phyloP scores from a whole-genome alignment of 2,797 vertebrate species.

The Carcharodon carcharias region DNA sequence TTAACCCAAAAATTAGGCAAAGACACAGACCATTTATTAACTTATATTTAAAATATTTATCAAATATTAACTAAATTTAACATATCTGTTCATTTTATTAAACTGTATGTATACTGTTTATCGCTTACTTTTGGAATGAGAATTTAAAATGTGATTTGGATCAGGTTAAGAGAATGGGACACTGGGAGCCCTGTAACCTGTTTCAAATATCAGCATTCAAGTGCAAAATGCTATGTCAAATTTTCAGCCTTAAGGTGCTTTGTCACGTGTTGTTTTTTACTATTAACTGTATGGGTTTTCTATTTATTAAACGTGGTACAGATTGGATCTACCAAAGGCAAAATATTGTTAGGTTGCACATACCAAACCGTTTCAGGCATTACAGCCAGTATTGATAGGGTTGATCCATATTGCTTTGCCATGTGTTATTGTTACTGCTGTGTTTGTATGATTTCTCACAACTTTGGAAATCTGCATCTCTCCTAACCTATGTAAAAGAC shows the following conservation, averaged over 20 bases:
- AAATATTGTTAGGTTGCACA: background rate
- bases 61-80: background rate
- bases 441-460: background rate
- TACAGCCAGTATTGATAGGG: no score
- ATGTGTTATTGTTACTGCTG: background rate
- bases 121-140: background rate
- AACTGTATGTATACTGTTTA: background rate
- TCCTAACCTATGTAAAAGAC: background rate
- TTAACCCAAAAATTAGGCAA: background rate
- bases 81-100: background rate
- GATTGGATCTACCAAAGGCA: background rate
- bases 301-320: background rate
- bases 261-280: background rate
- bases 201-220: background rate
- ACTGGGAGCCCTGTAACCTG: background rate
- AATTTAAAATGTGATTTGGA: background rate
- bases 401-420: background rate
- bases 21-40: background rate
- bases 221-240: background rate
- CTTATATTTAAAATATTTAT: background rate
- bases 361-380: background rate
- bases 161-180: background rate
- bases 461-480: background rate
- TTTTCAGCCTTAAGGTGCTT: background rate
- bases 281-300: background rate